phyloP scores from a whole-genome alignment of 2,888 invertebrate species.

The Allophyes oxyacanthae region DNA sequence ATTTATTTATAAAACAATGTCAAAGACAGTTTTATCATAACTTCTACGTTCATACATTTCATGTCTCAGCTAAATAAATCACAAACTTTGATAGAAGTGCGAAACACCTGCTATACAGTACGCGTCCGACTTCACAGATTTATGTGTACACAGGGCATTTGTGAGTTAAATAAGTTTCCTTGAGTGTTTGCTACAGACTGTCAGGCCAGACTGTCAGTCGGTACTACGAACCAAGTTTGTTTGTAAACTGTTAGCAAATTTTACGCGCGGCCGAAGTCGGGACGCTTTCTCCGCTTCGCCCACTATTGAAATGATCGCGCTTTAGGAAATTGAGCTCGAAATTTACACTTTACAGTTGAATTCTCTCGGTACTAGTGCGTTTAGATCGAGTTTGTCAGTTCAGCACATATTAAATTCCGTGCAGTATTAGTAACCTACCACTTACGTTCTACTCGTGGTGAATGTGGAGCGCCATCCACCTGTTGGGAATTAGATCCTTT shows the following conservation, averaged over 20 bases:
- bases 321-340: slow-evolving; percentile 53
- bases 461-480: neutral
- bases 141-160: slow-evolving; percentile 55
- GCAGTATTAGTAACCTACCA: slow-evolving; percentile 14
- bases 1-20: neutral
- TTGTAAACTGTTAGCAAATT: slow-evolving; percentile 63
- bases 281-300: slow-evolving; percentile 5
- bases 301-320: slow-evolving; percentile 48
- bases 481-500: too few species aligned
- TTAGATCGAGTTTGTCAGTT: slow-evolving; percentile 28
- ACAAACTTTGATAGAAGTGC: slow-evolving; percentile 46
- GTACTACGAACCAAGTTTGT: slow-evolving; percentile 62
- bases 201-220: slow-evolving; percentile 42
- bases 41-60: slow-evolving; percentile 11
- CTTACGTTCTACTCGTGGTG: slow-evolving; percentile 9
- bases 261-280: slow-evolving; percentile 57
- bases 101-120: slow-evolving; percentile 49
- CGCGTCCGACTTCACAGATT: slow-evolving; percentile 43
- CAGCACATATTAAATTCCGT: slow-evolving; percentile 41
- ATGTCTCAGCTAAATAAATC: slow-evolving; percentile 43
- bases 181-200: slow-evolving; percentile 51
- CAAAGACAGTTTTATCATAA: neutral
- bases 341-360: slow-evolving; percentile 47
- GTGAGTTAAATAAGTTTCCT: slow-evolving; percentile 59
- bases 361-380: slow-evolving; percentile 31